Conservation (phyloP, 2,113 vertebrate genomes). For the Dromiciops gliroides region DNA sequence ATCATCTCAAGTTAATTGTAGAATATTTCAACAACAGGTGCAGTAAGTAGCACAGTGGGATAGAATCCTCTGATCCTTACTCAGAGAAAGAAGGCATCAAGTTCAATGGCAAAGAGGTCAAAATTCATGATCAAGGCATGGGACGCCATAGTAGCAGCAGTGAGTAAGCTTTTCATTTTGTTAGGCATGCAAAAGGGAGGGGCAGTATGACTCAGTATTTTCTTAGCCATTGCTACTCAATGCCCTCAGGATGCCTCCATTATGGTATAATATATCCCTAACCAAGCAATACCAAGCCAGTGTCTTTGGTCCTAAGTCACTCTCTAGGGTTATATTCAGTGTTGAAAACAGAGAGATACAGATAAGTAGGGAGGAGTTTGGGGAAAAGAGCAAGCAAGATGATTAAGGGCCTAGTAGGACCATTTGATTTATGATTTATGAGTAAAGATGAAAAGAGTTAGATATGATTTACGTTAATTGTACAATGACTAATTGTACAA, state of each 20-base stretch:
- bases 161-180: background rate
- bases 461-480: constrained; percentile 51
- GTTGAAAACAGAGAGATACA: background rate
- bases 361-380: background rate
- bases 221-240: background rate
- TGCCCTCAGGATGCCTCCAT: background rate
- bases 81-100: background rate
- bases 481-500: constrained; percentile 33
- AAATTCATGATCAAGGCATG: background rate
- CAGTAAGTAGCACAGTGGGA: background rate
- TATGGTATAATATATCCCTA: background rate
- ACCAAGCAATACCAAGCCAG: background rate
- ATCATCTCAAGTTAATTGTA: background rate
- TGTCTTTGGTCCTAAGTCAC: background rate
- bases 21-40: background rate
- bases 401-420: background rate
- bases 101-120: background rate
- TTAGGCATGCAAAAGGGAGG: background rate
- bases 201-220: background rate
- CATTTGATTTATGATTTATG: constrained; percentile 59
- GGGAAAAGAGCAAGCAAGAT: background rate
- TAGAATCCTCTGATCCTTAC: background rate
- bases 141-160: background rate
- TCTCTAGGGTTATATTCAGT: constrained; percentile 1
- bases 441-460: constrained; percentile 43